These are phyloP conservation scores for Brachionus paranguensis DNA, from an alignment of 1,140 invertebrate genomes.

Conservation along the genomic window DNA sequence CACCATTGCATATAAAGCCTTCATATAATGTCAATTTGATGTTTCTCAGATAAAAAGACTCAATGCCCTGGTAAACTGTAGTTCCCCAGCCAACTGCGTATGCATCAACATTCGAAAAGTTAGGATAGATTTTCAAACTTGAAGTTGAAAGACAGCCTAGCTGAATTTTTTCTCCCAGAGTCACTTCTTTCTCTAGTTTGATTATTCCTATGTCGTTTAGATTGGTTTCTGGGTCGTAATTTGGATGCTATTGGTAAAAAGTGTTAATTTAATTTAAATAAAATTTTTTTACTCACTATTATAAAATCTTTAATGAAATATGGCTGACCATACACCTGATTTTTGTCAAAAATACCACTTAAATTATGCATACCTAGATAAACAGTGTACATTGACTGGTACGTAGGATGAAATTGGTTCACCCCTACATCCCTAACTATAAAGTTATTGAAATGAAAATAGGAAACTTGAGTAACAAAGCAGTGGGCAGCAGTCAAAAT, in stretches of 20 bases:
- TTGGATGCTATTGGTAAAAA: neutral
- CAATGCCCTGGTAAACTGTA: neutral
- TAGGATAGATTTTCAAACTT: neutral
- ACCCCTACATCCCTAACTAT: neutral
- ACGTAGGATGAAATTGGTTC: neutral
- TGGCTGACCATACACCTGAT: neutral
- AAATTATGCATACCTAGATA: constrained; percentile 24
- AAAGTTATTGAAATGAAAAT: neutral
- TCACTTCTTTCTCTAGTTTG: neutral
- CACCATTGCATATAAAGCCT: neutral
- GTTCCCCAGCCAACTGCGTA: constrained; percentile 22
- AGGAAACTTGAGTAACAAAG: neutral
- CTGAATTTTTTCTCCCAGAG: neutral
- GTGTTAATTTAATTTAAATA: neutral
- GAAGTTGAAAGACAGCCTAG: neutral
- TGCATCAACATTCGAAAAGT: neutral
- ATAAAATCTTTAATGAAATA: neutral
- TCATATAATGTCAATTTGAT: constrained; percentile 1
- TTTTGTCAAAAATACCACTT: neutral
- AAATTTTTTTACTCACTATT: neutral
- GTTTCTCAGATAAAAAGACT: neutral
- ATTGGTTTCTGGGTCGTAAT: neutral
- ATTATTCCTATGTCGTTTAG: constrained; percentile 24
- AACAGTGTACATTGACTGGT: constrained; percentile 16
- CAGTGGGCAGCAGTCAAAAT: constrained; percentile 37